These are phyloP conservation scores for Ranitomeya imitator DNA, from an alignment of 2,113 vertebrate species.

Conservation along the genomic window DNA sequence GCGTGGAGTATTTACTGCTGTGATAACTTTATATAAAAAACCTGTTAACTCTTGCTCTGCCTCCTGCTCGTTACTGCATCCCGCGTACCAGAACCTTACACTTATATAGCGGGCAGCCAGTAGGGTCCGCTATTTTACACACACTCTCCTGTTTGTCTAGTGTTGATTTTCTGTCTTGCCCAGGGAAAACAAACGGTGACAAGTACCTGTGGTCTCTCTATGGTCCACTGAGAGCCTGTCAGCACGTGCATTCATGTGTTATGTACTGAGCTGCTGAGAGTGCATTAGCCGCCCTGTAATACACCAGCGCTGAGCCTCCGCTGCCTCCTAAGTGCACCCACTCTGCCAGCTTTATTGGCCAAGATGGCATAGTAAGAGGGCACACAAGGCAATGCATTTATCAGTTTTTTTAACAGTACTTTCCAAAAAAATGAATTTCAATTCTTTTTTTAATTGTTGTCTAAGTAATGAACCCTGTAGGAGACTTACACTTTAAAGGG, in stretches of 20 bases:
- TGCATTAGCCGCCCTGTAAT: not conserved
- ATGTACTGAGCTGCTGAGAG: not conserved
- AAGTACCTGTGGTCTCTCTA: not conserved
- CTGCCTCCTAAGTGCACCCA: not conserved
- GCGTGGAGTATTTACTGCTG: too few species aligned
- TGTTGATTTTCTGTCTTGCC: not conserved
- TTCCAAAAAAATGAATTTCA: too few species aligned
- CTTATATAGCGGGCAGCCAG: not conserved
- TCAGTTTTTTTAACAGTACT: too few species aligned
- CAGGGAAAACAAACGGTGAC: not conserved
- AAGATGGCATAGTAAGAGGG: not conserved
- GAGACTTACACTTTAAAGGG: too few species aligned
- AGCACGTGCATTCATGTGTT: not conserved
- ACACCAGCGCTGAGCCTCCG: not conserved
- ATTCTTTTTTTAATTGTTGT: too few species aligned
- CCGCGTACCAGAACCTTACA: too few species aligned
- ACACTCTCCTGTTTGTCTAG: not conserved
- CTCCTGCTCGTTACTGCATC: too few species aligned
- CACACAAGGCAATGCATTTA: not conserved
- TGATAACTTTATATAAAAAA: too few species aligned
- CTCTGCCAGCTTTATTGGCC: not conserved
- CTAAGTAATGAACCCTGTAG: too few species aligned
- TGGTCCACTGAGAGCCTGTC: not conserved
- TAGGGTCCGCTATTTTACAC: not conserved
- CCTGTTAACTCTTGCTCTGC: too few species aligned